Conservation (phyloP, 2,888 invertebrate species). For the Cephonodes hylas region DNA sequence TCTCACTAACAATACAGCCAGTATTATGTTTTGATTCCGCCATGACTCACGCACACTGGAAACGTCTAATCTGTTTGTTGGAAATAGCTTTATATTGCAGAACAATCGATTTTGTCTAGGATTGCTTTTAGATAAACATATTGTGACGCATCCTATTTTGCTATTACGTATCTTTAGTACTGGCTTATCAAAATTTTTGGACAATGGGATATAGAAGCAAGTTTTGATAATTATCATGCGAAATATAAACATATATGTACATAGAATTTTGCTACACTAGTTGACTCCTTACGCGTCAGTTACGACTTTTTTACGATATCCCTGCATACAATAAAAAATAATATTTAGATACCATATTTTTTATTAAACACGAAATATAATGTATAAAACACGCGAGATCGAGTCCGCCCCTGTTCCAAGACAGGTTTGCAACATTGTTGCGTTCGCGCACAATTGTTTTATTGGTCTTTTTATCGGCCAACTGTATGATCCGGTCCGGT, state of each 20-base stretch:
- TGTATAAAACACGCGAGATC: slow-evolving; percentile 9
- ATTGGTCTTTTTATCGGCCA: slow-evolving; percentile 49
- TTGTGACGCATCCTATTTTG: no score
- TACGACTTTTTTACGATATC: no score
- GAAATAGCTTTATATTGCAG: not conserved
- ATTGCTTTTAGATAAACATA: no score
- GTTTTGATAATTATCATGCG: no score
- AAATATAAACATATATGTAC: no score
- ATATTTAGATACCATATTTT: no score
- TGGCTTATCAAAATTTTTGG: no score
- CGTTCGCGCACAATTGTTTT: slow-evolving; percentile 50
- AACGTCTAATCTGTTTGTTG: slow-evolving; percentile 3
- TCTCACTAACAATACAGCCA: slow-evolving; percentile 28
- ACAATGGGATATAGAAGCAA: no score
- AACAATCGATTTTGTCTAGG: no score
- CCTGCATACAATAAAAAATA: not conserved
- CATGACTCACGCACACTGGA: slow-evolving; percentile 21
- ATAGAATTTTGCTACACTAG: no score
- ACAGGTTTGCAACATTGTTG: slow-evolving; percentile 69
- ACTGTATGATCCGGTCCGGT: slow-evolving; percentile 44
- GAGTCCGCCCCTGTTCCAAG: slow-evolving; percentile 44
- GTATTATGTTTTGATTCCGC: slow-evolving; percentile 23
- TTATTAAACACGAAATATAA: not conserved
- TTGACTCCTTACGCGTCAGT: no score
- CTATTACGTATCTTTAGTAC: no score